Evolutionary conservation across 2,113 vertebrate genomes (phyloP).

Genomic region (Gallinago undulata): DNA sequence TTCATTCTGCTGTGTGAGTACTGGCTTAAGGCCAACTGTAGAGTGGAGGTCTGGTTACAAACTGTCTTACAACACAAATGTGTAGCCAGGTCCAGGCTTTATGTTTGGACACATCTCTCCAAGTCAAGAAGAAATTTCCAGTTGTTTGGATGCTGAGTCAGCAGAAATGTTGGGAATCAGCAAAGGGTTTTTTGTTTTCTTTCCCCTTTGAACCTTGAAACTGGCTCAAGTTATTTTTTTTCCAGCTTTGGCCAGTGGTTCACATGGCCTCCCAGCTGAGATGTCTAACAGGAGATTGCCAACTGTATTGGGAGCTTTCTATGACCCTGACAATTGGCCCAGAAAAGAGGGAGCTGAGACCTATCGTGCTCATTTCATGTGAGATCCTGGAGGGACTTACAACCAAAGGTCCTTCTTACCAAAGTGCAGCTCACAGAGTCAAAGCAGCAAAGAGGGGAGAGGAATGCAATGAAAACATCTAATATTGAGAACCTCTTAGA

Average conservation of each 20-base stretch:
- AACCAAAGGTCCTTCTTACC: constrained; percentile 33
- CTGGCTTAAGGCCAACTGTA: not conserved
- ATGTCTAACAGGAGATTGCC: not conserved
- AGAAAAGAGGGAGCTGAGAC: constrained; percentile 3
- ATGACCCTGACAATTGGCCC: constrained; percentile 4
- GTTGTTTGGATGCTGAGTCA: constrained; percentile 45
- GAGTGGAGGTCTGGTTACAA: constrained; percentile 9
- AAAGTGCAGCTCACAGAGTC: not conserved
- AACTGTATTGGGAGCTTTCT: not conserved
- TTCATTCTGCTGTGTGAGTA: constrained; percentile 29
- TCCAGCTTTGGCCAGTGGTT: not conserved
- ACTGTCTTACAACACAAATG: not conserved
- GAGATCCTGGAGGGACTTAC: constrained; percentile 41
- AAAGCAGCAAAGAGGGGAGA: not conserved
- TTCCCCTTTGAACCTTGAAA: constrained; percentile 15
- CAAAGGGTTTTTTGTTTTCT: not conserved
- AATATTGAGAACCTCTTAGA: not conserved
- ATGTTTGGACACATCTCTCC: not conserved
- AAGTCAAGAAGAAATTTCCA: constrained; percentile 31
- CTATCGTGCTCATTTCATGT: not conserved
- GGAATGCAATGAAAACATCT: not conserved
- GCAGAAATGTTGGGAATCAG: not conserved
- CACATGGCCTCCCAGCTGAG: not conserved
- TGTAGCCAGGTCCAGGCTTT: constrained; percentile 19
- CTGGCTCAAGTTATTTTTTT: not conserved